These are phyloP conservation scores for Propithecus deckenii DNA, from an alignment of 2,797 vertebrate genomes.

Conservation along the genomic window DNA sequence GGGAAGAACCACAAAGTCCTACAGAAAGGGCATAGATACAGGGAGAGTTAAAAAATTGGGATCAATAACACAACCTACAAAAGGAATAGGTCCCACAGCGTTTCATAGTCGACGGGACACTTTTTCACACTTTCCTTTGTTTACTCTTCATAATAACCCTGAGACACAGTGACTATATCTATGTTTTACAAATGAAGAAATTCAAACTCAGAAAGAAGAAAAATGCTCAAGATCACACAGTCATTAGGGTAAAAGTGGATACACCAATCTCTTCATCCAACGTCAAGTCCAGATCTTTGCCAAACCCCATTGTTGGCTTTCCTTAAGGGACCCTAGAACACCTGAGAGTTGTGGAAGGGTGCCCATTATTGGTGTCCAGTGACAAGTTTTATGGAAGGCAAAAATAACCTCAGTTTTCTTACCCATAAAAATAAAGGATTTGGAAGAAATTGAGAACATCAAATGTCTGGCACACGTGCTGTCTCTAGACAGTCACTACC, in stretches of 20 bases:
- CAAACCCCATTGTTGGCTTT: neutral
- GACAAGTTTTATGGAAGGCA: neutral
- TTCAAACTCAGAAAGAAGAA: constrained; percentile 20
- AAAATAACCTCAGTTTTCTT: neutral
- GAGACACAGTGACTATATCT: neutral
- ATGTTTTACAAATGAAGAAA: constrained; percentile 31
- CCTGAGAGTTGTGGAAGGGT: neutral
- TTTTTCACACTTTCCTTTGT: neutral
- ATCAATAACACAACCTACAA: neutral
- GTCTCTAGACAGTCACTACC: neutral
- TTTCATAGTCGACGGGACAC: neutral
- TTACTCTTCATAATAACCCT: neutral
- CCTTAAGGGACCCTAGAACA: neutral
- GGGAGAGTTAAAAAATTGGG: neutral
- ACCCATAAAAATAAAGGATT: constrained; percentile 20
- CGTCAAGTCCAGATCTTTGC: neutral
- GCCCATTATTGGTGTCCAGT: neutral
- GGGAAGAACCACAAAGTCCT: neutral
- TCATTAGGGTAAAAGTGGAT: neutral
- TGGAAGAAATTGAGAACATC: constrained; percentile 20
- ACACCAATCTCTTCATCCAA: neutral
- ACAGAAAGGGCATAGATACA: neutral
- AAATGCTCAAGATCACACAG: neutral
- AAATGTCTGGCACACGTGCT: neutral
- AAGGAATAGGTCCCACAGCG: neutral